A percentile compares a stretch with the other conserved stretches of the same genome.
phyloP scores from a whole-genome alignment of 1,140 invertebrate genomes.

The Nasonia giraulti region DNA sequence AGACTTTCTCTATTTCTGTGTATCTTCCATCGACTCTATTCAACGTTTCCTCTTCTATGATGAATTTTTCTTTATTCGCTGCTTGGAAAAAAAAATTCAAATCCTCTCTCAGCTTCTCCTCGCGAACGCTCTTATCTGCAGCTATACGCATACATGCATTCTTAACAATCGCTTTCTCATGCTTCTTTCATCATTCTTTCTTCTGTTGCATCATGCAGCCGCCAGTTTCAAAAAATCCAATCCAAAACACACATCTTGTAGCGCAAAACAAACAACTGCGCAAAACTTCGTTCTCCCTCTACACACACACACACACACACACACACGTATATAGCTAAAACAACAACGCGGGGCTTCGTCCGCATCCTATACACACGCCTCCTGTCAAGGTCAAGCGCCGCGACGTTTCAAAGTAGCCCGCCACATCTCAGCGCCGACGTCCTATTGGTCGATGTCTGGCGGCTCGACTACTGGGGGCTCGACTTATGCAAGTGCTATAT shows the following conservation, averaged over 20 bases:
- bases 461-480: conserved; percentile 38
- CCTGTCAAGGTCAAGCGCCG: conserved; percentile 25
- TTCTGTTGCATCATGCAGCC: neutral
- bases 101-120: neutral
- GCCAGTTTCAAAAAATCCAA: no score
- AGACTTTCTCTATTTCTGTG: neutral
- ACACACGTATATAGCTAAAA: neutral
- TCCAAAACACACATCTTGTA: no score
- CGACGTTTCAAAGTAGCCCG: conserved; percentile 21
- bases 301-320: no score
- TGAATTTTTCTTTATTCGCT: neutral
- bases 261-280: no score
- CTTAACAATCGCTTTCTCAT: neutral
- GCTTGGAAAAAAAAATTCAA: no score
- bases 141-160: neutral
- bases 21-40: neutral
- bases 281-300: no score
- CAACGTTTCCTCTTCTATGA: neutral
- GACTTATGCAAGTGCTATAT: neutral
- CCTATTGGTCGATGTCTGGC: neutral
- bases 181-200: neutral
- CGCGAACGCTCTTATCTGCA: neutral
- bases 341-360: neutral
- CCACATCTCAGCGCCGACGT: neutral
- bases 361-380: neutral